Evolutionary conservation across 2,113 vertebrate species (phyloP).

Genomic region (Nesogale talazaci): DNA sequence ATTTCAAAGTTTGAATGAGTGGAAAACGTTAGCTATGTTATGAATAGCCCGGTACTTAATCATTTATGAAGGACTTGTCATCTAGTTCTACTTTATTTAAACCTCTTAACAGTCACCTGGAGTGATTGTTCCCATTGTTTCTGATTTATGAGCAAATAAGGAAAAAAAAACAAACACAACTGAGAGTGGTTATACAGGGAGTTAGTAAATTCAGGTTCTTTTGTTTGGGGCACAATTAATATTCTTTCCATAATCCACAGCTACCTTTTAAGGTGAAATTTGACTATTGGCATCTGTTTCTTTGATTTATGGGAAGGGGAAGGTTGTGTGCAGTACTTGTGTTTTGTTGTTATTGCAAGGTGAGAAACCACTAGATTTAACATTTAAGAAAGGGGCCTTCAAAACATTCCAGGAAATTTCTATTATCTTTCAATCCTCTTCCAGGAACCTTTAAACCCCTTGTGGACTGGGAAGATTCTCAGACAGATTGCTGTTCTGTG

Average conservation of each 20-base stretch:
- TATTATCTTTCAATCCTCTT: too few species aligned
- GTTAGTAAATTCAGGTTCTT: background rate
- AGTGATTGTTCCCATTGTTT: conserved; percentile 22
- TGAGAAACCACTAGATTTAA: conserved; percentile 38
- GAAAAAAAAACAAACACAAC: background rate
- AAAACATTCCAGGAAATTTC: too few species aligned
- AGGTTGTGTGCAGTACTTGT: background rate
- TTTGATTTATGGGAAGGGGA: background rate
- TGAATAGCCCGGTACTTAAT: background rate
- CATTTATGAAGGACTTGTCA: conserved; percentile 44
- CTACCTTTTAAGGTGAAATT: conserved; percentile 8
- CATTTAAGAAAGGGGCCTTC: background rate
- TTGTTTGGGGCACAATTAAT: background rate
- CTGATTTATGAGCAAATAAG: conserved; percentile 13
- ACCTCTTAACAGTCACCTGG: background rate
- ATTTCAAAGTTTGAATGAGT: conserved; percentile 40
- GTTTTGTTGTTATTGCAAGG: conserved; percentile 54
- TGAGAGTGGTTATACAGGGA: background rate
- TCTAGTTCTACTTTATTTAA: conserved; percentile 24
- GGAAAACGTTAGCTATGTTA: conserved; percentile 31
- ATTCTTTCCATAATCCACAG: background rate
- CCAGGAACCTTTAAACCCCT: too few species aligned
- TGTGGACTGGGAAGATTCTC: background rate
- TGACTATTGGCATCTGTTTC: conserved; percentile 48
- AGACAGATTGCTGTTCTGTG: background rate